Evolutionary conservation across 2,113 vertebrate genomes (phyloP).

Genomic region (Chloropsis cyanopogon): DNA sequence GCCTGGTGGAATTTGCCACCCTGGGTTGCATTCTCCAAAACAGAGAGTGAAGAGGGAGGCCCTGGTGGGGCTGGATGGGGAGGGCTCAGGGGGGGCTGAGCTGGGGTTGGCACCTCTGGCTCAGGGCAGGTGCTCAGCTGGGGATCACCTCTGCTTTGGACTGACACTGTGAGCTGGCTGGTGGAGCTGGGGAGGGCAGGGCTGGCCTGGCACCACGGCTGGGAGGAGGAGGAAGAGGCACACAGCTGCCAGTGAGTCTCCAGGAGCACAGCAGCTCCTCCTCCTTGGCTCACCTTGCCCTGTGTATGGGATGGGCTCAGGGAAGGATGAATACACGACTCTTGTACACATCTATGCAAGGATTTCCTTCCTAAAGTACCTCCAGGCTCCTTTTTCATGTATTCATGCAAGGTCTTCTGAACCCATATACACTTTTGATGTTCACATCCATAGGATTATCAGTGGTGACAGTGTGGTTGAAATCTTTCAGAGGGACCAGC

Average conservation of each 20-base stretch:
- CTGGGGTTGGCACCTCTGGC: not conserved
- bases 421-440: fast-evolving
- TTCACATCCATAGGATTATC: not conserved
- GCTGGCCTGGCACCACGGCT: not conserved
- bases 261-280: not conserved
- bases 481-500: not conserved
- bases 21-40: not conserved
- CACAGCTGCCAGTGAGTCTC: fast-evolving
- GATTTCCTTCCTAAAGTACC: not conserved
- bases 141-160: not conserved
- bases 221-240: not conserved
- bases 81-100: not conserved
- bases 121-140: not conserved
- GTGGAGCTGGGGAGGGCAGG: not conserved
- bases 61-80: fast-evolving
- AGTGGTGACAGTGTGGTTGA: not conserved
- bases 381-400: not conserved
- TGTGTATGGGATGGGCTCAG: fast-evolving
- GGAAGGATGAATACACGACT: not conserved
- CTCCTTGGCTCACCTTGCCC: fast-evolving
- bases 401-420: not conserved
- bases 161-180: not conserved
- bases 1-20: slow-evolving; percentile 1
- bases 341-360: not conserved
- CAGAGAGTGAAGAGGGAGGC: not conserved